These are phyloP conservation scores for Callosobruchus maculatus DNA, from an alignment of 2,888 invertebrate genomes.

Conservation along the genomic window DNA sequence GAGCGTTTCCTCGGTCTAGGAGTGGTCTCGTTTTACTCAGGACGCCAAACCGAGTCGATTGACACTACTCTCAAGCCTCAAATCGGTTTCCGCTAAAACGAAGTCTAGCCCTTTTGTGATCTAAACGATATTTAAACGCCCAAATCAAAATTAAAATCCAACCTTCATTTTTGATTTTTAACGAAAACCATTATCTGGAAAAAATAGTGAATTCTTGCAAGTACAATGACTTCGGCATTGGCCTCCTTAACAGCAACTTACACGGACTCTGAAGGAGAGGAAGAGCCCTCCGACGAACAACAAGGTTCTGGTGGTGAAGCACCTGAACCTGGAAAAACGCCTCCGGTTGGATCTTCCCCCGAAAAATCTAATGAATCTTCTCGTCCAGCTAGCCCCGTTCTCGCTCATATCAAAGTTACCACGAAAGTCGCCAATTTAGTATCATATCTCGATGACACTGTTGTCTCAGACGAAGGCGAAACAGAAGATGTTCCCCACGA, in stretches of 20 bases:
- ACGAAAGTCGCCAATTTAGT: conserved; percentile 50
- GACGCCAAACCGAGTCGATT: too few relatives aligned
- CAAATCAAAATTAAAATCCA: too few relatives aligned
- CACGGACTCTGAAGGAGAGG: conserved; percentile 89
- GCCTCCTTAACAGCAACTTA: conserved; percentile 85
- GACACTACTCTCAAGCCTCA: too few relatives aligned
- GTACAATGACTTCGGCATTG: conserved; percentile 56
- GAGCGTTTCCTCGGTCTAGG: too few relatives aligned
- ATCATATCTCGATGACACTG: conserved; percentile 57
- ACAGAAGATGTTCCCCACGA: conserved; percentile 49
- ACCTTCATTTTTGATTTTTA: too few relatives aligned
- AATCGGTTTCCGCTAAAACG: too few relatives aligned
- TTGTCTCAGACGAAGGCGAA: conserved; percentile 67
- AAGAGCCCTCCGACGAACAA: conserved; percentile 51
- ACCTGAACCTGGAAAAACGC: conserved; percentile 14
- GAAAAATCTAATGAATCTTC: conserved; percentile 53
- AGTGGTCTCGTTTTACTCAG: too few relatives aligned
- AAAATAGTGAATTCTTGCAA: too few relatives aligned
- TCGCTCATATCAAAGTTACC: conserved; percentile 38
- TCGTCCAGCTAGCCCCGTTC: conserved; percentile 37
- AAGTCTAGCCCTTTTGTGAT: too few relatives aligned
- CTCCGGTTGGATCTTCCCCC: conserved; percentile 29
- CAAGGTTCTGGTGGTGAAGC: conserved; percentile 25
- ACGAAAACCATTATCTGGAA: too few relatives aligned
- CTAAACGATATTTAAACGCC: too few relatives aligned